Conservation (phyloP, 2,888 invertebrate genomes). For the Drosophila greeni region DNA sequence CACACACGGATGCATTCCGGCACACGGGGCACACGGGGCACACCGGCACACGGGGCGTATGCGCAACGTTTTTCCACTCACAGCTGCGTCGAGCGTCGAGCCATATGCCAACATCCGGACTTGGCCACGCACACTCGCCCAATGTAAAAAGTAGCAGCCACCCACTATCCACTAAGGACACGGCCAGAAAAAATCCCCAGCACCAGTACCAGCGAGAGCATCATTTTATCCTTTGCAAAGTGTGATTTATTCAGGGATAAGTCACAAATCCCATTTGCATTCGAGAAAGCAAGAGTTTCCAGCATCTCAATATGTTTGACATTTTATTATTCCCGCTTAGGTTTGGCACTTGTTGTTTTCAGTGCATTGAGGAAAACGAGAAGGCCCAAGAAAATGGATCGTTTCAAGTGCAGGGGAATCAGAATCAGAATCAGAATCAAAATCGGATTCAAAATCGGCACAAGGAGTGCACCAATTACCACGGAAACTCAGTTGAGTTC, state of each 20-base stretch:
- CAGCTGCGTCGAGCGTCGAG: conserved; percentile 28
- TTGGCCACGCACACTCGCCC: conserved; percentile 40
- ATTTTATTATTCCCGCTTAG: not conserved
- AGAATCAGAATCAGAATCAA: not conserved
- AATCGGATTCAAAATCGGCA: conserved; percentile 5
- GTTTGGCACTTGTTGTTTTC: not conserved
- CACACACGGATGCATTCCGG: conserved; percentile 17
- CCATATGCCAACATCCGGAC: conserved; percentile 56
- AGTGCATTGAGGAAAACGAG: not conserved
- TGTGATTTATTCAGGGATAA: not conserved
- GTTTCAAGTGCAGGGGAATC: not conserved
- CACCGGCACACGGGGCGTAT: conserved; percentile 44
- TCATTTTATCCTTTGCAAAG: not conserved
- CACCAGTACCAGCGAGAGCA: not conserved
- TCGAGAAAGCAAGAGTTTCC: not conserved
- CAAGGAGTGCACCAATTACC: conserved; percentile 30
- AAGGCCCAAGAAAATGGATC: conserved; percentile 9
- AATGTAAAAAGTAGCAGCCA: not conserved
- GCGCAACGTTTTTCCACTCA: conserved; percentile 44
- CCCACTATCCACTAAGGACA: not conserved
- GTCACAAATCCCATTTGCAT: conserved; percentile 1
- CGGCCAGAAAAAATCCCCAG: not conserved
- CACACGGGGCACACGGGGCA: conserved; percentile 9
- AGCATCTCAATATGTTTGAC: not conserved
- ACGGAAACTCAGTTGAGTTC: conserved; percentile 12